Base-by-base conservation (phyloP, 1,140 invertebrate species). In the Macrosteles quadrilineatus region DNA sequence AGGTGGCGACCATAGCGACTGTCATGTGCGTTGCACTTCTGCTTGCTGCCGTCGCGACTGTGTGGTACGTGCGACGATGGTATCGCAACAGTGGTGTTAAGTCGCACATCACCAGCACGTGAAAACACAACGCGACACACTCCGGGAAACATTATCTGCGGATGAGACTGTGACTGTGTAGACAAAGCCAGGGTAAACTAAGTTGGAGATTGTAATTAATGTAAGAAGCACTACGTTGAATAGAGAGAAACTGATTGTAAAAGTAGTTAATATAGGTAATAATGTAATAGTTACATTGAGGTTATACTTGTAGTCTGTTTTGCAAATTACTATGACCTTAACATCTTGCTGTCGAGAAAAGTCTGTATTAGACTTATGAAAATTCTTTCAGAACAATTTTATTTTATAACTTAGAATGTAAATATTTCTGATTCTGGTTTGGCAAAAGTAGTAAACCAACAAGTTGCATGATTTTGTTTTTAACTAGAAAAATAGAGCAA, bases 1-100 rank as follows among this genome's bases (percentile, higher is more conserved):
- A n/a, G n/a, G 55, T 59, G 11, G 81, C 89, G 55, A 85, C 87
- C 1, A 86, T 88, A 75, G 87, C 87, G 19, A 83, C 87, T 36
- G 81, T 83, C 1, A 82, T 88, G n/a, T 83, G 82, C 17, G 83
- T 88, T 23, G 30, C 70, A 6, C 70, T 88, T n/a, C 85, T 85
- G 9, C 80, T 83, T 23, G 73, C 86, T 0, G 83, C 83, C 23
- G 80, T 87, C 9, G 81, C 84, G 45, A 83, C 81, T 4, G 80
- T 88, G 69, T 88, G 85, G 83, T 87, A 87, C 80, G 82, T 85
- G 19, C 83, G 81, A 31, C 84, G 81, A 67, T 80, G 80, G 69
- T 85, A 82, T 47, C 32, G 65, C 9, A 50, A 50, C 55, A 59
- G 23, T 30, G 21, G 25, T 11, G 14, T 59, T 2, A 59, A 59